These are phyloP conservation scores for Nibea coibor DNA, from an alignment of 2,113 vertebrate species.

Conservation along the genomic window DNA sequence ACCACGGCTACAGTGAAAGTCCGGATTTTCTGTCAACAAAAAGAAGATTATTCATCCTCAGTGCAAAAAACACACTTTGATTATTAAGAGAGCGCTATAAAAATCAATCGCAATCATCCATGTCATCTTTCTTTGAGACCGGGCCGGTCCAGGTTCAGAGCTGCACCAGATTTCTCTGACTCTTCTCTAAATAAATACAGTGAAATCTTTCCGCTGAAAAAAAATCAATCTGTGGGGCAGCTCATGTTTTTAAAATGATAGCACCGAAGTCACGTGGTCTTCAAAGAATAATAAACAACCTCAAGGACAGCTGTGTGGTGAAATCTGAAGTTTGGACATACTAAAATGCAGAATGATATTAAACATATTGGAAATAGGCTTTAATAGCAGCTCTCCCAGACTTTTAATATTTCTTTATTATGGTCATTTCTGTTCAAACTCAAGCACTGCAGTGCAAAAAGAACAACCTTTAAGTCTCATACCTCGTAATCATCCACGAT, in stretches of 20 bases:
- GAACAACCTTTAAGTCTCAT: conserved; percentile 16
- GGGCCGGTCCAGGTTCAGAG: too few species aligned
- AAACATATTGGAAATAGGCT: neutral
- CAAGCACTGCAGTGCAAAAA: neutral
- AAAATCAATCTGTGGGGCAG: too few species aligned
- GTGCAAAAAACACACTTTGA: neutral
- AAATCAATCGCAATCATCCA: too few species aligned
- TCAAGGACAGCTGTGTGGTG: neutral
- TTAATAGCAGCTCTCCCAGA: neutral
- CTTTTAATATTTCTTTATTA: neutral
- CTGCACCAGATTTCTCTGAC: too few species aligned
- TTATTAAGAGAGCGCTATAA: too few species aligned
- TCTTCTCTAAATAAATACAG: too few species aligned
- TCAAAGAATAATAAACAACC: neutral
- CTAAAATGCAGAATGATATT: neutral
- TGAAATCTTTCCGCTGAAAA: neutral
- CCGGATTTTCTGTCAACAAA: conserved; percentile 91
- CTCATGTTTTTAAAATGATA: neutral
- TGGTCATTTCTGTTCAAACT: neutral
- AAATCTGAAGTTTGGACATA: neutral
- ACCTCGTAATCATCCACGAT: conserved; percentile 98
- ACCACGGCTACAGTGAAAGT: conserved; percentile 92
- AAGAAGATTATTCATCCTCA: neutral
- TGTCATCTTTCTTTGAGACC: too few species aligned
- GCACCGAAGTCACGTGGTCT: neutral